Conservation (phyloP, 2,888 invertebrate species). For the Cryptus viduatorius region DNA sequence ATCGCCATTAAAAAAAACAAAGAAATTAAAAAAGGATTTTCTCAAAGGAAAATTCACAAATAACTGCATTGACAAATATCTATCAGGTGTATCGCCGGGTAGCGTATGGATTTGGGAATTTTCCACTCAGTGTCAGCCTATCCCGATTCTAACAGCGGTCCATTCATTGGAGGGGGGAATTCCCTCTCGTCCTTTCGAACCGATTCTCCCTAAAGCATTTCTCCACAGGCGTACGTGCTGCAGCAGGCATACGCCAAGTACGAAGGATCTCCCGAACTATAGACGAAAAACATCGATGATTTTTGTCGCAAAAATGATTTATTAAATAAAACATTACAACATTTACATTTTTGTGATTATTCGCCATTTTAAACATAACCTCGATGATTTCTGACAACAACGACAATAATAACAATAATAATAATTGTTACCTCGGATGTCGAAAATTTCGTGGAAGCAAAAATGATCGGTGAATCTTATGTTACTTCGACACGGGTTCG, state of each 20-base stretch:
- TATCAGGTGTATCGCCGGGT: not conserved
- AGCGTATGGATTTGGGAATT: slow-evolving; percentile 18
- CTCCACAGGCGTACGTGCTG: not conserved
- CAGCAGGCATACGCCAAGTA: not conserved
- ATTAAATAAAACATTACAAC: not conserved
- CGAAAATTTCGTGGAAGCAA: not conserved
- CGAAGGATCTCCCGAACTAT: not conserved
- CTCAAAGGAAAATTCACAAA: not conserved
- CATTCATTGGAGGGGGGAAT: not conserved
- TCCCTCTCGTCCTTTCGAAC: slow-evolving; percentile 4
- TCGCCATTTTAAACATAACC: not conserved
- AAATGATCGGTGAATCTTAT: not conserved
- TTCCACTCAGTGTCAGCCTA: slow-evolving; percentile 19
- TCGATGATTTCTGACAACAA: not conserved
- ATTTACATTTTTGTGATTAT: not conserved
- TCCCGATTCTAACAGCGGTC: slow-evolving; percentile 22
- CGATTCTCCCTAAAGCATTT: not conserved
- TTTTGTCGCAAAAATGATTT: not conserved
- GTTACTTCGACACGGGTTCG: not conserved
- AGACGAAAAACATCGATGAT: not conserved
- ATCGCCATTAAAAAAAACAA: no score
- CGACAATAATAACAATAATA: no score
- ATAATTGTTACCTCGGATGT: no score
- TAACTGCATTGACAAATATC: not conserved
- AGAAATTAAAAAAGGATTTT: not conserved